Base-by-base conservation (phyloP, 2,113 vertebrate species). In the Promerops cafer region DNA sequence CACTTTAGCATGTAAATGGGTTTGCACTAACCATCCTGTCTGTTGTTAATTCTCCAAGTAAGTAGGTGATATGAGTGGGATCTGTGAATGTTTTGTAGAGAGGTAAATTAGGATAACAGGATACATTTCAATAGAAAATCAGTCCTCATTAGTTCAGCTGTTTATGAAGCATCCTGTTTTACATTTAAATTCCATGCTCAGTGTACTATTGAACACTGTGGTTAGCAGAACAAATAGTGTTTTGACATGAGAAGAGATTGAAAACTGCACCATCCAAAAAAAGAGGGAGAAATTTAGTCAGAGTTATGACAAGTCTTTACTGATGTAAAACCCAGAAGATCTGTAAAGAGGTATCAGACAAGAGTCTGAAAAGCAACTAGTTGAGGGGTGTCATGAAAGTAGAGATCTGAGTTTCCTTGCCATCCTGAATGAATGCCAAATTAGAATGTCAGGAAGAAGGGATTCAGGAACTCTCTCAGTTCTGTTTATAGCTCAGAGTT, bases 81-180 rank as follows among this genome's bases (percentile, higher is more conserved):
- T 90, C 45, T 42, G n/a, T 79, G 71, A 77, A 86, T 40, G 52
- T 81, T 93, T 69, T 86, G 35, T 44, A 89, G 94, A 74, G 86
- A 83, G 21, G 68, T 92, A 94, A 93, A 96, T 94, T 74, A 92
- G 42, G 56, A 86, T 90, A 96, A 92, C 47, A 83, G 80, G 89
- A 90, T 93, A 81, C 21, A 78, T 90, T 95, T 96, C 95, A 96
- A 93, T 90, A 90, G 94, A 89, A 94, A 97, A 96, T 93, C 95
- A 97, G 92, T 63, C 76, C 92, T 93, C 89, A 92, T 97, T 95
- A 97, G 90, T 83, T 95, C 90, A 93, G 86, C 92, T 94, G 89
- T 93, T 95, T 95, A 95, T 83, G 86, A 95, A 94, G 82, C 83
- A 95, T 93, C 82, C 76, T 92, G 64, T 78, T 96, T 94, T 91